Percentiles rank a stretch among this genome's conserved stretches.
Evolutionary conservation across 2,113 vertebrate species (phyloP).

Genomic region (Gallinago media): DNA sequence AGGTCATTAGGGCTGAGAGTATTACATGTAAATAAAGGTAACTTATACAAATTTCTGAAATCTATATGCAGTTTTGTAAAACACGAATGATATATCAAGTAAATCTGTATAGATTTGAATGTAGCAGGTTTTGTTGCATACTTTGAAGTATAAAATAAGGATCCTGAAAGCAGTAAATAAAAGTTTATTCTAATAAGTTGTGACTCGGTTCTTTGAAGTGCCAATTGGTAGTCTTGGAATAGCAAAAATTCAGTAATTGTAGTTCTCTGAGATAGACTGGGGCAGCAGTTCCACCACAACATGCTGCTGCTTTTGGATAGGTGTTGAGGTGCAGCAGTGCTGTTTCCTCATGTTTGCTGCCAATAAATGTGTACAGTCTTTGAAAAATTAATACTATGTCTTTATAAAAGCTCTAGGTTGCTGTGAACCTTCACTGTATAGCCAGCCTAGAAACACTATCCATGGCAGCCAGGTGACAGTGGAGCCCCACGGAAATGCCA

Average conservation of each 20-base stretch:
- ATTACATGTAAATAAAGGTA: conserved; percentile 72
- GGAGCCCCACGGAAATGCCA: background rate
- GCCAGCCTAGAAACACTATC: rapidly evolving
- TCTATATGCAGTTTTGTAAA: conserved; percentile 71
- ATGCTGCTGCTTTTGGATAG: rapidly evolving
- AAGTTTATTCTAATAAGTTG: conserved; percentile 76
- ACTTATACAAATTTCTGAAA: conserved; percentile 69
- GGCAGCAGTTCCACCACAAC: background rate
- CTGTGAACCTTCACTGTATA: background rate
- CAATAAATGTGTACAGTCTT: background rate
- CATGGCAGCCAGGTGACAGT: background rate
- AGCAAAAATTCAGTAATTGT: background rate
- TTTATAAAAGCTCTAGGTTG: background rate
- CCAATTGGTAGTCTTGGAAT: background rate
- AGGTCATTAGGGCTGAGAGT: conserved; percentile 69
- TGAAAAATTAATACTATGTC: background rate
- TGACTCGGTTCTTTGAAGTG: conserved; percentile 52
- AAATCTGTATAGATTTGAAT: conserved; percentile 77
- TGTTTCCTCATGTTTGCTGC: background rate
- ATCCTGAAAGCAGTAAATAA: conserved; percentile 76
- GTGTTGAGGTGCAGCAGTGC: background rate
- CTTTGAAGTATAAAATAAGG: conserved; percentile 68
- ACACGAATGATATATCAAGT: conserved; percentile 46
- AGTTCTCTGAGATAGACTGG: background rate
- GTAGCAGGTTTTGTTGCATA: conserved; percentile 75